Evolutionary conservation across 2,113 vertebrate genomes (phyloP).

Genomic region (Vidua macroura): DNA sequence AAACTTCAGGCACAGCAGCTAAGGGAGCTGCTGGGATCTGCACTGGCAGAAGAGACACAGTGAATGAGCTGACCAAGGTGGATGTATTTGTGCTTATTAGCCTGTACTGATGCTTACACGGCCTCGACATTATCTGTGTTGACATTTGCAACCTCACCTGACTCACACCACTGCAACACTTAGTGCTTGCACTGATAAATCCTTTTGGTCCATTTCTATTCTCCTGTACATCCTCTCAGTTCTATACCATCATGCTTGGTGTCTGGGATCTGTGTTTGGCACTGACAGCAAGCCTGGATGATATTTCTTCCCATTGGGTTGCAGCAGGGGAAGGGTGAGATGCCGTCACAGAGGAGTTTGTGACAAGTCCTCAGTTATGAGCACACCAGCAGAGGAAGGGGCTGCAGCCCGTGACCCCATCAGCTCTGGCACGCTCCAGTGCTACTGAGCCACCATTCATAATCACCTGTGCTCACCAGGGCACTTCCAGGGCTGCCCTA

Average conservation of each 20-base stretch:
- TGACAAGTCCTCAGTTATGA: not conserved
- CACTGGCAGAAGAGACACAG: not conserved
- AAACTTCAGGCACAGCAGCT: not conserved
- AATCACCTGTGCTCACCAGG: not conserved
- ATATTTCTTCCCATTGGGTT: not conserved
- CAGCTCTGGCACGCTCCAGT: not conserved
- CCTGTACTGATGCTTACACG: not conserved
- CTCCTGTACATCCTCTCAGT: not conserved
- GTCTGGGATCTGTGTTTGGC: not conserved
- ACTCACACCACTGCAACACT: not conserved
- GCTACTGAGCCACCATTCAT: not conserved
- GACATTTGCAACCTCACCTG: not conserved
- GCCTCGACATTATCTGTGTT: not conserved
- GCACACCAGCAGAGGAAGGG: not conserved
- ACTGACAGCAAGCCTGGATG: not conserved
- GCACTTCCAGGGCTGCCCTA: not conserved
- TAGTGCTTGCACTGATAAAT: not conserved
- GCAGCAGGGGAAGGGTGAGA: not conserved
- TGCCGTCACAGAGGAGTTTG: not conserved
- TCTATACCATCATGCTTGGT: not conserved
- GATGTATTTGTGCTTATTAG: not conserved
- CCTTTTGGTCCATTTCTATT: not conserved
- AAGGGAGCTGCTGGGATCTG: not conserved
- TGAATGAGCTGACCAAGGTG: not conserved
- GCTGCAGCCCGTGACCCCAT: not conserved